phyloP scores from a whole-genome alignment of 2,888 invertebrate species.

The Zeuzera pyrina region DNA sequence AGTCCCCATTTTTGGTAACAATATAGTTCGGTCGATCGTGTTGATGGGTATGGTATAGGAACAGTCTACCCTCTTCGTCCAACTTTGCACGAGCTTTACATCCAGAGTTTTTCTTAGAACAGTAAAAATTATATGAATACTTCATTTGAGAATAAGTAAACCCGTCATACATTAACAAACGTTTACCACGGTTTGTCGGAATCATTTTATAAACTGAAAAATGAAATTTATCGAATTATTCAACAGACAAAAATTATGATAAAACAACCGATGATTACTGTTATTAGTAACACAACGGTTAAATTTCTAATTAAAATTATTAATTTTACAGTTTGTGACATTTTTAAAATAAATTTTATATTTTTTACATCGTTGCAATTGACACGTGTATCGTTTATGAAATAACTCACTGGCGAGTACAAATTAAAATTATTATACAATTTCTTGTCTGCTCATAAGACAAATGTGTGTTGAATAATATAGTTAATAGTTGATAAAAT shows the following conservation, averaged over 20 bases:
- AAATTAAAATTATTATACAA: too few species aligned
- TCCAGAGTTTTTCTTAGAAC: conserved; percentile 26
- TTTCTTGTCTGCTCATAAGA: too few species aligned
- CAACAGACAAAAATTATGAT: background rate
- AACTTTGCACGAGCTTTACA: conserved; percentile 34
- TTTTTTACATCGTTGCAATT: too few species aligned
- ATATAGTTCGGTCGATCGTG: conserved; percentile 7
- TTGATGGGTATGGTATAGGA: too few species aligned
- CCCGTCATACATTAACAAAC: conserved; percentile 3
- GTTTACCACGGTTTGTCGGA: background rate
- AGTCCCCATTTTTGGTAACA: conserved; percentile 2
- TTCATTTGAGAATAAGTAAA: conserved; percentile 8
- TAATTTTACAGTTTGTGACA: too few species aligned
- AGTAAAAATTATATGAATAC: conserved; percentile 22
- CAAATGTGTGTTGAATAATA: too few species aligned
- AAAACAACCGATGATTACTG: background rate
- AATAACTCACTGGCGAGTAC: too few species aligned
- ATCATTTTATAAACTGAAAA: background rate
- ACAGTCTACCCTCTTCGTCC: conserved; percentile 13
- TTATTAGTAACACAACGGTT: background rate
- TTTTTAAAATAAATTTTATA: too few species aligned
- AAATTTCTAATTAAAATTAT: too few species aligned
- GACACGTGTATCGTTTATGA: too few species aligned
- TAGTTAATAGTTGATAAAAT: too few species aligned
- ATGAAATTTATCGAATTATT: background rate